These are phyloP conservation scores for Erynnis tages DNA, from an alignment of 2,888 invertebrate species.

Conservation along the genomic window DNA sequence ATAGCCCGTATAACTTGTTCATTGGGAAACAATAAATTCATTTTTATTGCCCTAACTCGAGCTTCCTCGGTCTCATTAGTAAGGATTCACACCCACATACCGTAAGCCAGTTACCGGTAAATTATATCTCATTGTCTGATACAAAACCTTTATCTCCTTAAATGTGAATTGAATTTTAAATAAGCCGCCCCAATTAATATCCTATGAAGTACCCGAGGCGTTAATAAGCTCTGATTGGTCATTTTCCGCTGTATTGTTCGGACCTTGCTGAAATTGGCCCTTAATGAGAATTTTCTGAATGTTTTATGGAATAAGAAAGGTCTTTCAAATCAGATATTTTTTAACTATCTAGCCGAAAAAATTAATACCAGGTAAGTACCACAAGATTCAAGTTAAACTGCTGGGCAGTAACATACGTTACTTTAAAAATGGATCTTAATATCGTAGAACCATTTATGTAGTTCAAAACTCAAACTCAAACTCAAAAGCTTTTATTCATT, in stretches of 20 bases:
- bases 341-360: too few species aligned
- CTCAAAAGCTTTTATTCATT: too few species aligned
- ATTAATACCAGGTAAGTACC: too few species aligned
- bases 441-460: too few species aligned
- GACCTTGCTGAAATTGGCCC: background rate
- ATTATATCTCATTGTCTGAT: slow-evolving; percentile 20
- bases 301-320: too few species aligned
- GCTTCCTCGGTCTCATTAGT: slow-evolving; percentile 26
- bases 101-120: slow-evolving; percentile 14
- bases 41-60: slow-evolving; percentile 35
- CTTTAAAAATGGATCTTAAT: too few species aligned
- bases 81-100: slow-evolving; percentile 27
- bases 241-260: background rate
- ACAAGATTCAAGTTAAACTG: too few species aligned
- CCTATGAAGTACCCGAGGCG: background rate
- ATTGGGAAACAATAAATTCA: slow-evolving; percentile 37
- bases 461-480: too few species aligned
- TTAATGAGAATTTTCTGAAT: too few species aligned
- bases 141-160: slow-evolving; percentile 11
- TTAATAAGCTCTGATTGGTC: slow-evolving; percentile 1
- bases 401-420: too few species aligned
- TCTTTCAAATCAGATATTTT: too few species aligned
- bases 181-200: slow-evolving; percentile 16
- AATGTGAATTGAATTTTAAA: slow-evolving; percentile 22
- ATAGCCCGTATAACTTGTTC: slow-evolving; percentile 34